Evolutionary conservation across 2,113 vertebrate species (phyloP).

Genomic region (Pelvicachromis taeniatus): DNA sequence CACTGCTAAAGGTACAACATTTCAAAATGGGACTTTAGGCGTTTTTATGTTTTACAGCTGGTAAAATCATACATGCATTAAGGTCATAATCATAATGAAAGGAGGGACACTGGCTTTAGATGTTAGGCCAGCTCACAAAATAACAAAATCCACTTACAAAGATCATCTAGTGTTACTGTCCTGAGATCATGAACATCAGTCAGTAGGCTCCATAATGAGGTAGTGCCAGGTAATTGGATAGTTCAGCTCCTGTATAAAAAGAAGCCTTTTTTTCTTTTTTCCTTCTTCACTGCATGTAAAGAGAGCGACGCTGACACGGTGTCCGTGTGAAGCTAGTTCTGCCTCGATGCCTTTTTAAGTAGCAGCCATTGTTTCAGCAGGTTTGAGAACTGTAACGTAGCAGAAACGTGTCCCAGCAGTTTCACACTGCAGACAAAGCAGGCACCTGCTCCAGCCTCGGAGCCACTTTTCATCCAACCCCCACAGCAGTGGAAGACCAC

Average conservation of each 20-base stretch:
- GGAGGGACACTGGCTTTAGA: not conserved
- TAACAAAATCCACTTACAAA: not conserved
- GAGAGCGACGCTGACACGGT: not conserved
- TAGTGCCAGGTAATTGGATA: not conserved
- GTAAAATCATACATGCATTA: not conserved
- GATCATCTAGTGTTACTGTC: not conserved
- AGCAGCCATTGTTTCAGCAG: not conserved
- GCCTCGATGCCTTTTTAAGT: not conserved
- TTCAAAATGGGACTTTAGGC: not conserved
- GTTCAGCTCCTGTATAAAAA: not conserved
- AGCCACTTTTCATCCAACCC: not conserved
- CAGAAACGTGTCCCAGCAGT: not conserved
- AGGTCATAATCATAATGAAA: not conserved
- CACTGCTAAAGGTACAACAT: not conserved
- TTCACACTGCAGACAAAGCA: not conserved
- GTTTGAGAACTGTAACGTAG: not conserved
- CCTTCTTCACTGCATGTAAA: not conserved
- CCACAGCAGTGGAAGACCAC: not conserved
- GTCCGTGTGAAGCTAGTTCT: not conserved
- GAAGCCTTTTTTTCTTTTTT: fast-evolving
- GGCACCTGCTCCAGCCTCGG: not conserved
- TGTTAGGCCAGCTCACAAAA: not conserved
- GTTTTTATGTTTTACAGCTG: not conserved
- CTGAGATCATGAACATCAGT: not conserved
- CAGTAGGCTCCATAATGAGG: not conserved